Evolutionary conservation across 30 jellyfish, hydroid and myxozoan species (phyloP), one percentile per base, ranked within the genome.

Genomic region (Haliclystus octoradiatus): DNA sequence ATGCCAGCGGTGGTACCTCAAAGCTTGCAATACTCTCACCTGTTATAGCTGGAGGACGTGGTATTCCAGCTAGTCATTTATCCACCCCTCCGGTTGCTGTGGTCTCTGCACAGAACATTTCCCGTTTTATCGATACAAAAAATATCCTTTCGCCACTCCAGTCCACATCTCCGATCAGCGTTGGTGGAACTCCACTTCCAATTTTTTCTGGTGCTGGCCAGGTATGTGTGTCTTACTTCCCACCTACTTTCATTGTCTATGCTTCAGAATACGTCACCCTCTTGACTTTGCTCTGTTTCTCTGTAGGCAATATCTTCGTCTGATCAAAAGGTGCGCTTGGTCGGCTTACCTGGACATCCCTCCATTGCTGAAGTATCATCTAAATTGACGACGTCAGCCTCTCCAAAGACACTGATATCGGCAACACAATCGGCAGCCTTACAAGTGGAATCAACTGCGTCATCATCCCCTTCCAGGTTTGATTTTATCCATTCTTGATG

Each of bases 1-100:
- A 40, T 5, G 14, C 9, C 9, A 78, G 64, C 14, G 70, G 70
- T 70, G 76, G 69, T 31, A 81, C 90, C 28, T 66, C 70, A 72
- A 78, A 78, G 68, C 73, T 78, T 24, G 49, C 82, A 69, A 49
- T 78, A 40, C 92, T 80, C 26, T 61, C 62, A 30, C 46, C 83
- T 15, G 28, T 71, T 23, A 49, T 61, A 26, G 32, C 70, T 33
- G 28, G 57, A 12, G 12, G 69, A 32, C 83, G 26, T 28, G 26
- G 49, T 31, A 75, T 28, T 28, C 19, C 74, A 7, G 15, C 74
- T 24, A 28, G 22, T 34, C 57, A 60, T 26, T 19, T 26, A 33
- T 28, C 22, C 2, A 2, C 68, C 12, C n/a, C 61, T 13, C 63
- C 14, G 25, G 23, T 9, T 15, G 32, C 70, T 50, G 71, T 29